Evolutionary conservation across 2,888 invertebrate genomes (phyloP), one percentile per base, ranked within the genome.

Genomic region (Xestobium rufovillosum): DNA sequence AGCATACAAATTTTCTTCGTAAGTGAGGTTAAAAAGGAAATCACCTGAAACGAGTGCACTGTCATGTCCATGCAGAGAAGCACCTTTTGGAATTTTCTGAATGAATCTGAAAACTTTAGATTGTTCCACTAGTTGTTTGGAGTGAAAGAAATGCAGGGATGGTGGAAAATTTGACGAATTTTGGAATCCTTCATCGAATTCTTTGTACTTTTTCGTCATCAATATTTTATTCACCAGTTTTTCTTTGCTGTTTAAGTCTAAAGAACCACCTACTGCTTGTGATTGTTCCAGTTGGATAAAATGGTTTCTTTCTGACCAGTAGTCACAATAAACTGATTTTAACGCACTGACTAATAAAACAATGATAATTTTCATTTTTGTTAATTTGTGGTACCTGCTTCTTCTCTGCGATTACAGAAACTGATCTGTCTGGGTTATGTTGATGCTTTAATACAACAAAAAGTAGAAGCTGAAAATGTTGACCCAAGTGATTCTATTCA

Each of bases 31-130:
- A 32, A 76, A 54, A 25, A 81, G 55, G 45, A 72, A 82, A 42
- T 80, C 75, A 0, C 73, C 66, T 3, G 76, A 76, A 13, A 74
- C 68, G 0, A 79, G 62, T 0, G 78, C 78, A 39, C 76, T 74
- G 44, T 82, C 75, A 53, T 85, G 85, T 0, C 76, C 68, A 56
- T 85, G 86, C 9, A 85, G 59, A 0, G 77, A 75, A 0, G 73
- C 80, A 3, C 83, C 88, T 64, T 88, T 88, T 0, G 88, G 88
- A 70, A 88, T 72, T 19, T 62, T 62, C 42, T 71, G 67, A 8
- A 88, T 73, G 4, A 84, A 68, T 45, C 73, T 61, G 52, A 78
- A 86, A 0, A 86, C 76, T 44, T 75, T 68, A 0, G 84, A 83
- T 0, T 67, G 44, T 2, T 72, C 67, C 31, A 87, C 80, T 10